Conservation (phyloP, 2,797 vertebrate species). For the Helostoma temminkii region DNA sequence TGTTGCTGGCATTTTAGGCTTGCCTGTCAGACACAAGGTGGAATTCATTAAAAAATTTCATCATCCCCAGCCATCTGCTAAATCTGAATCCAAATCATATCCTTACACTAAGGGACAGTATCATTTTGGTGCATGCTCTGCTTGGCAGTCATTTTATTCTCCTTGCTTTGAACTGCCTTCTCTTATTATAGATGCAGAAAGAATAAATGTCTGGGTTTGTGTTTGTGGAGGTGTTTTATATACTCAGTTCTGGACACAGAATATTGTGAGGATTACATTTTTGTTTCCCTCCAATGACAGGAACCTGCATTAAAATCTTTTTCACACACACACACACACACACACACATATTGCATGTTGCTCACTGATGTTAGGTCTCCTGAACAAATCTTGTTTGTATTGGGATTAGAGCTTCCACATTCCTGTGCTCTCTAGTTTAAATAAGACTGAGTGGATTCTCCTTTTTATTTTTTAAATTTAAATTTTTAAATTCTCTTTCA, state of each 20-base stretch:
- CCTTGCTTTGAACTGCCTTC: not conserved
- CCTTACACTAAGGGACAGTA: slow-evolving; percentile 5
- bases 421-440: too few relatives aligned
- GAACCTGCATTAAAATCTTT: too few relatives aligned
- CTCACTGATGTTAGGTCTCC: slow-evolving; percentile 17
- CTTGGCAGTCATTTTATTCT: not conserved
- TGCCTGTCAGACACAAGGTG: slow-evolving; percentile 31
- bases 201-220: not conserved
- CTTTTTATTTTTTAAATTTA: too few relatives aligned
- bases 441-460: too few relatives aligned
- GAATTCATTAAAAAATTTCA: slow-evolving; percentile 50
- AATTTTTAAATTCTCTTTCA: too few relatives aligned
- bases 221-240: slow-evolving; percentile 8
- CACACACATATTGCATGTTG: not conserved
- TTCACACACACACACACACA: too few relatives aligned
- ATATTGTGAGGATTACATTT: too few relatives aligned
- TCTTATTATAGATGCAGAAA: too few relatives aligned
- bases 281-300: too few relatives aligned
- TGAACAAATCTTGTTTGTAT: slow-evolving; percentile 31
- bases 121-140: slow-evolving; percentile 24
- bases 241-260: not conserved
- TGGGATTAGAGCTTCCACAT: slow-evolving; percentile 31
- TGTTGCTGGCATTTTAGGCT: slow-evolving; percentile 41
- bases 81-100: slow-evolving; percentile 27
- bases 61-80: slow-evolving; percentile 53